Base-by-base conservation (phyloP, 2,797 vertebrate species). In the Lerista edwardsae region DNA sequence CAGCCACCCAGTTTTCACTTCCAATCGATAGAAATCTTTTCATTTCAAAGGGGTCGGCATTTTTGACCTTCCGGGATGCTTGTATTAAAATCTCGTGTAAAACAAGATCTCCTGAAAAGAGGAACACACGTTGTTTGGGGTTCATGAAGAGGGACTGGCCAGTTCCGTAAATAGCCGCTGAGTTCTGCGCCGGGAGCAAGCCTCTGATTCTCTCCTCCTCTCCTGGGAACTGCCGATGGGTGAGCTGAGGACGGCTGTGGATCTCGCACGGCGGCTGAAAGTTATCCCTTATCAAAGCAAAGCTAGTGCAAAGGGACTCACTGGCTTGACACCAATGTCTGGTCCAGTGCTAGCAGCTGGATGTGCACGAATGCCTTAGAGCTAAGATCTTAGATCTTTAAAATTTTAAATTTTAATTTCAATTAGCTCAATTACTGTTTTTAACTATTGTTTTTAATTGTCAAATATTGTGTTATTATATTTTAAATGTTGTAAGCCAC, bases 1-100 rank as follows among this genome's bases (percentile, higher is more conserved):
- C 90, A 93, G 86, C 93, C 81, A 83, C 76, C 87, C 86, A 91
- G 90, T 93, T 93, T 87, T 93, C 85, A 72, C 92, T 83, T 93
- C 64, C 59, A 83, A 90, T 92, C 90, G 86, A 91, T 90, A 91
- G 90, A 92, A 93, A 92, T 90, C 88, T 95, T 94, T 92, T 93
- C 88, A 91, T 94, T 95, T 96, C 91, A 92, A 92, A 93, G 86
- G 47, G 88, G 88, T 95, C 90, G 87, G 68, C 95, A 75, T 94
- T 90, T 95, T 91, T 71, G 84, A 95, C 92, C 91, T 94, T 92
- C 59, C 91, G 93, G 93, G 89, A 90, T 4, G 0, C 82, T 88
- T 88, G 80, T 62, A 91, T 93, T 95, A 95, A 93, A 93, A 93
- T 88, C 62, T 72, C 2, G 6, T 91, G 88, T 93, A 95, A 95